Conservation (phyloP, 1,140 invertebrate genomes). For the Grapholita molesta region DNA sequence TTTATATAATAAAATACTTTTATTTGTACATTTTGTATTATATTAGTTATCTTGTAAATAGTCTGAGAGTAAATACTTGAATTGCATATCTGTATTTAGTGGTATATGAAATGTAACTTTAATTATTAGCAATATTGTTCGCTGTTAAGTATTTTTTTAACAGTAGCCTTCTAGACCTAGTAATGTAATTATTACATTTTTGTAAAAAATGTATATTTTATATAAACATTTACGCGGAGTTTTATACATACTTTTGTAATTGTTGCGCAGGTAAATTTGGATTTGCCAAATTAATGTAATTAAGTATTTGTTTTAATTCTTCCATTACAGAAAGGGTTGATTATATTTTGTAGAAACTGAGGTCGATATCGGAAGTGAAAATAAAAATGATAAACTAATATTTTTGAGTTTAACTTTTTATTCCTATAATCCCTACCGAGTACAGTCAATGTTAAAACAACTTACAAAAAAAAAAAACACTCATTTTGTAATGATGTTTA, state of each 20-base stretch:
- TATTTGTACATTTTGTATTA: constrained; percentile 31
- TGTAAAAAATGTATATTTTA: constrained; percentile 75
- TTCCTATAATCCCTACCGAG: not conserved
- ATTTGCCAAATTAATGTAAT: constrained; percentile 73
- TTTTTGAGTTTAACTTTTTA: constrained; percentile 43
- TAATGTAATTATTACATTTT: constrained; percentile 57
- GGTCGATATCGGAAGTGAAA: constrained; percentile 69
- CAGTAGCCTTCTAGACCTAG: constrained; percentile 47
- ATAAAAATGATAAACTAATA: constrained; percentile 71
- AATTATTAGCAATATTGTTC: constrained; percentile 23
- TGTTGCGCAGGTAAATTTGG: constrained; percentile 65
- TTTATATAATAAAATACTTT: constrained; percentile 7
- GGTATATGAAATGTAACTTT: constrained; percentile 34
- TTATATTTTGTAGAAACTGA: constrained; percentile 71
- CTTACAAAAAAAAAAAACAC: too few relatives aligned
- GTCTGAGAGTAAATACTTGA: constrained; percentile 48
- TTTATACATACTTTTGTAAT: constrained; percentile 64
- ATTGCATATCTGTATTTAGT: constrained; percentile 60
- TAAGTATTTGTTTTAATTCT: constrained; percentile 70
- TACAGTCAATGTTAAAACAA: too few relatives aligned
- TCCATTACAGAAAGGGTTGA: constrained; percentile 67
- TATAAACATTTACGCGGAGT: constrained; percentile 64
- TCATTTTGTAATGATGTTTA: too few relatives aligned
- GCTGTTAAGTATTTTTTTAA: constrained; percentile 25
- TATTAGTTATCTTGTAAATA: constrained; percentile 55